Evolutionary conservation across 2,113 vertebrate genomes (phyloP).

Genomic region (Formicarius rufipectus): DNA sequence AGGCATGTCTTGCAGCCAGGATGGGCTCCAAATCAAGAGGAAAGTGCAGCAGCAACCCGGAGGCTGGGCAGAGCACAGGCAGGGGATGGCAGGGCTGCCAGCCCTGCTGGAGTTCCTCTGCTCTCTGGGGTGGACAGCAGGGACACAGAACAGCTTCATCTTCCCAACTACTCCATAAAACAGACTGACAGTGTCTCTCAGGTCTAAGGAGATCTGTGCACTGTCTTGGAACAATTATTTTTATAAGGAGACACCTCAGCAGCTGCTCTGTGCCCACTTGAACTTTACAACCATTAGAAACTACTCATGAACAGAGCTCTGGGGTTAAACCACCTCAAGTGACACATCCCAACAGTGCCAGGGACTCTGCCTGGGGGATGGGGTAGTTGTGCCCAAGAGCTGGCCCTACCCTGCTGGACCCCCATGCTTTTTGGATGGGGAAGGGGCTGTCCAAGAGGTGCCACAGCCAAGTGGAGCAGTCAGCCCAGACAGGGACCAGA

Average conservation of each 20-base stretch:
- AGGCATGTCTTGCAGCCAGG: not conserved
- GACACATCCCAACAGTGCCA: fast-evolving
- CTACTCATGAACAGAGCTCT: not conserved
- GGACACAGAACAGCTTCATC: not conserved
- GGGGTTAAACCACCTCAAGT: not conserved
- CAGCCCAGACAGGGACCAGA: not conserved
- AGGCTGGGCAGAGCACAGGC: not conserved
- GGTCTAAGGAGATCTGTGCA: not conserved
- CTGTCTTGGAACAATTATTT: not conserved
- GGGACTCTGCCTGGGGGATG: not conserved
- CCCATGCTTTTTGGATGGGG: fast-evolving
- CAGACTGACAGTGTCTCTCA: fast-evolving
- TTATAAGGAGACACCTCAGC: not conserved
- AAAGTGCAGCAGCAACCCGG: not conserved
- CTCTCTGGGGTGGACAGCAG: fast-evolving
- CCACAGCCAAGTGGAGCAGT: not conserved
- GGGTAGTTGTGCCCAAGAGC: fast-evolving
- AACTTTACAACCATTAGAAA: not conserved
- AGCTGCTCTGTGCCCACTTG: not conserved
- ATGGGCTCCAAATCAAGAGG: not conserved
- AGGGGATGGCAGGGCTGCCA: not conserved
- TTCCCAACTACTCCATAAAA: fast-evolving
- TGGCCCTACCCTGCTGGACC: not conserved
- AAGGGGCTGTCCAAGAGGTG: not conserved
- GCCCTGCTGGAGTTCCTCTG: not conserved